Base-by-base conservation (phyloP, 2,113 vertebrate species). In the Cyprinodon tularosa region DNA sequence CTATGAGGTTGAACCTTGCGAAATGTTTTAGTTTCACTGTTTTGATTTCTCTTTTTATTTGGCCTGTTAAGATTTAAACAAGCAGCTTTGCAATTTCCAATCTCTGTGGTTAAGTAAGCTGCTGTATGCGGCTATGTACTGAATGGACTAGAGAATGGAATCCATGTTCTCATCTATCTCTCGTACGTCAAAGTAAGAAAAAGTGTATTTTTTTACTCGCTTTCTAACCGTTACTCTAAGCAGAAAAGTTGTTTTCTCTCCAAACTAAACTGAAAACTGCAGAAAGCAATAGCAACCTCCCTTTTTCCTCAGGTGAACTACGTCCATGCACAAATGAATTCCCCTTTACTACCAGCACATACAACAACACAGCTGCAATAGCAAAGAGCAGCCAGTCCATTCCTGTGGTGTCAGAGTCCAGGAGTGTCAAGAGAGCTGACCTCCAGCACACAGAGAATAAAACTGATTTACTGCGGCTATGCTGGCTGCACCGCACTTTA, bases 381-480 rank as follows among this genome's bases (percentile, higher is more conserved):
- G 90, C 90, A 91, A 90, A 90, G 86, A 68, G 71, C 76, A 82
- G 77, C 68, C 82, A 81, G 82, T 74, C 83, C 87, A 89, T 91
- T 91, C 87, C 88, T 92, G 84, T 71, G 79, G 88, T 86, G 90
- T 91, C 86, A 68, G 74, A 84, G 86, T 92, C 90, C 67, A 47
- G 77, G 84, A 80, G 86, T 90, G 89, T 90, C 90, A 89, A 88
- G 83, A 92, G 86, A 90, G 86, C 84, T 92, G 90, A 92, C 90
- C 90, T 83, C 84, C 84, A 88, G 82, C 86, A 88, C 86, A 90
- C 74, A 90, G 90, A 90, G 91, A 91, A 94, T 94, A 93, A 93
- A 93, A 90, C 62, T 91, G 92, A 94, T 93, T 94, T 92, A 93
- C 79, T 76, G 87, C 84, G 22, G 78, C 81, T 88, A 82, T 69